A percentile compares a stretch with the other conserved stretches of the same genome.
Evolutionary conservation across 1,140 invertebrate genomes (phyloP).

Genomic region (Pararge aegeria): DNA sequence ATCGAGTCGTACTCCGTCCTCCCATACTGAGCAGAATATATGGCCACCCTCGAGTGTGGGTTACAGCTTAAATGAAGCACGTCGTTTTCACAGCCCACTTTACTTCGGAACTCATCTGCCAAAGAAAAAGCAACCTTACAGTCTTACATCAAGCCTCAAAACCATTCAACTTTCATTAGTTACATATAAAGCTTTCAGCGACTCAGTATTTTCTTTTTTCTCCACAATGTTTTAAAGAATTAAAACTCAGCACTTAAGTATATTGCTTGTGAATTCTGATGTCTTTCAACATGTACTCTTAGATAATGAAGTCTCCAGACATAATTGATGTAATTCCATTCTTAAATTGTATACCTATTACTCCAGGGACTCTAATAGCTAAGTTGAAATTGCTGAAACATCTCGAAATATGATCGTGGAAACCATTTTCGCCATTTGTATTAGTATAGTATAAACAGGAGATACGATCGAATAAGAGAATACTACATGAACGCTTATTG

Average conservation of each 20-base stretch:
- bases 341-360: background rate
- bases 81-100: constrained; percentile 95
- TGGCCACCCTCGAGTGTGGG: constrained; percentile 90
- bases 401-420: too few species aligned
- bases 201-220: constrained; percentile 25
- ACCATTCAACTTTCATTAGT: constrained; percentile 6
- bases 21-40: constrained; percentile 95
- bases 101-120: constrained; percentile 94
- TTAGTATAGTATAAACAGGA: too few species aligned
- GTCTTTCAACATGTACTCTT: constrained; percentile 7
- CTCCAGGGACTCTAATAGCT: too few species aligned
- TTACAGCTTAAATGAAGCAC: constrained; percentile 90
- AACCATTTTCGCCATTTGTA: too few species aligned
- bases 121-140: constrained; percentile 40
- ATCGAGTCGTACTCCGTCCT: constrained; percentile 93
- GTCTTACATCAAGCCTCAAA: constrained; percentile 10
- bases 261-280: constrained; percentile 18
- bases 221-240: constrained; percentile 27
- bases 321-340: background rate
- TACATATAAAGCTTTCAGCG: constrained; percentile 27
- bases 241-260: constrained; percentile 24
- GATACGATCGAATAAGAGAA: too few species aligned
- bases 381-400: too few species aligned
- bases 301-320: background rate
- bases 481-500: too few species aligned